Conservation (phyloP, 2,888 invertebrate genomes). For the Altica lythri region DNA sequence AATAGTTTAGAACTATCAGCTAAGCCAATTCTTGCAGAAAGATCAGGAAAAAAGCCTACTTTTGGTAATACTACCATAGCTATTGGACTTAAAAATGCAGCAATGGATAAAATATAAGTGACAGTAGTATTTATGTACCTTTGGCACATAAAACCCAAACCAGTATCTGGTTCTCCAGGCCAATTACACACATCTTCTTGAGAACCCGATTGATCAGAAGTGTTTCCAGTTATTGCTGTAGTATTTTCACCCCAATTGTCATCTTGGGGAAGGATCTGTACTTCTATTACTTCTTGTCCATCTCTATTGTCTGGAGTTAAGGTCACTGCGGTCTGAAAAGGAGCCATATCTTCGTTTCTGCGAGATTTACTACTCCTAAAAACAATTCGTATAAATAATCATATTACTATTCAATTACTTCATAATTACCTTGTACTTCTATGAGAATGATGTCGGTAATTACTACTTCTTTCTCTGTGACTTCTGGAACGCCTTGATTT, state of each 20-base stretch:
- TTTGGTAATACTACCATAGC: slow-evolving; percentile 95
- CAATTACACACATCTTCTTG: slow-evolving; percentile 89
- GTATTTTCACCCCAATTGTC: slow-evolving; percentile 99
- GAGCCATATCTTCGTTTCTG: slow-evolving; percentile 76
- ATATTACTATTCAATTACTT: neutral
- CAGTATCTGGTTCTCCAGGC: slow-evolving; percentile 74
- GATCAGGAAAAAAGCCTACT: slow-evolving; percentile 81
- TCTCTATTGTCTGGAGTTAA: slow-evolving; percentile 78
- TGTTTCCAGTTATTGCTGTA: slow-evolving; percentile 95
- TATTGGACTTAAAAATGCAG: slow-evolving; percentile 89
- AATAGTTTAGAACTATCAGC: slow-evolving; percentile 73
- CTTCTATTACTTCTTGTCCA: slow-evolving; percentile 92
- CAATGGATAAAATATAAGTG: slow-evolving; percentile 76
- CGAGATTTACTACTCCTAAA: slow-evolving; percentile 65
- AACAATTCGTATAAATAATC: slow-evolving; percentile 1
- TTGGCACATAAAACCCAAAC: slow-evolving; percentile 75
- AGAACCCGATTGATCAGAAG: slow-evolving; percentile 93
- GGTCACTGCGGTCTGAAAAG: slow-evolving; percentile 85
- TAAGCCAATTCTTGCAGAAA: slow-evolving; percentile 69
- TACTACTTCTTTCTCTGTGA: slow-evolving; percentile 60
- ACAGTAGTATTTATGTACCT: slow-evolving; percentile 83
- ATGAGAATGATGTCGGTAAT: slow-evolving; percentile 68
- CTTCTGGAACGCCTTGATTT: slow-evolving; percentile 73
- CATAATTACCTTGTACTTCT: slow-evolving; percentile 67
- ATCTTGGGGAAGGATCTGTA: slow-evolving; percentile 94